phyloP scores from a whole-genome alignment of 2,113 vertebrate species.

The Cyanoliseus patagonus region DNA sequence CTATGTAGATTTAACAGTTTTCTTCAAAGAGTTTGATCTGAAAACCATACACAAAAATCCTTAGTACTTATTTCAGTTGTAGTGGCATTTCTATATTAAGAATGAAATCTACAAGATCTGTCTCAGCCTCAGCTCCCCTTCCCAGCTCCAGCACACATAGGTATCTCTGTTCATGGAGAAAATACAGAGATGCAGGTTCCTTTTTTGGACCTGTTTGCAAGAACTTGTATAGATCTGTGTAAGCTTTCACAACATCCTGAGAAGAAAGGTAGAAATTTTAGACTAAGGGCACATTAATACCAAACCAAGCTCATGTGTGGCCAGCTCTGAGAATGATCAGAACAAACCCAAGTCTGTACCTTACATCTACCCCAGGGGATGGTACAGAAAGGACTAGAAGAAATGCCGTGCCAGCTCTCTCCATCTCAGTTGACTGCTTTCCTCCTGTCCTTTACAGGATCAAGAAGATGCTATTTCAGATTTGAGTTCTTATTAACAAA shows the following conservation, averaged over 20 bases:
- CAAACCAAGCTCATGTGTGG: not conserved
- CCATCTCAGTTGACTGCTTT: not conserved
- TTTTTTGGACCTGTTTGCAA: not conserved
- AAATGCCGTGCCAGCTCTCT: not conserved
- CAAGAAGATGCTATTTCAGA: slow-evolving; percentile 31
- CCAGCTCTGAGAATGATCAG: not conserved
- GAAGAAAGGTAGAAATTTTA: no score
- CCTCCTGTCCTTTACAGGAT: not conserved
- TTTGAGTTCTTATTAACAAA: not conserved
- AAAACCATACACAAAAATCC: not conserved
- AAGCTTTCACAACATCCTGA: not conserved
- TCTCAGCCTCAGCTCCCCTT: not conserved
- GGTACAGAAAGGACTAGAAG: not conserved
- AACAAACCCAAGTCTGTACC: not conserved
- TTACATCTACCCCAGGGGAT: not conserved
- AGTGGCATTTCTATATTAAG: not conserved
- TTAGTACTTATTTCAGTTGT: not conserved
- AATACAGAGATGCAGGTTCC: not conserved
- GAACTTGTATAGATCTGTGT: accelerated
- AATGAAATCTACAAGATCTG: not conserved
- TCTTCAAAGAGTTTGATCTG: slow-evolving; percentile 37
- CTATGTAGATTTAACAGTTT: not conserved
- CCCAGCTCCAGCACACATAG: not conserved
- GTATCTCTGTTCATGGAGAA: not conserved
- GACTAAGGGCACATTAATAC: not conserved